These are phyloP conservation scores for Archips crataeganus DNA, from an alignment of 2,888 invertebrate genomes.

Conservation along the genomic window DNA sequence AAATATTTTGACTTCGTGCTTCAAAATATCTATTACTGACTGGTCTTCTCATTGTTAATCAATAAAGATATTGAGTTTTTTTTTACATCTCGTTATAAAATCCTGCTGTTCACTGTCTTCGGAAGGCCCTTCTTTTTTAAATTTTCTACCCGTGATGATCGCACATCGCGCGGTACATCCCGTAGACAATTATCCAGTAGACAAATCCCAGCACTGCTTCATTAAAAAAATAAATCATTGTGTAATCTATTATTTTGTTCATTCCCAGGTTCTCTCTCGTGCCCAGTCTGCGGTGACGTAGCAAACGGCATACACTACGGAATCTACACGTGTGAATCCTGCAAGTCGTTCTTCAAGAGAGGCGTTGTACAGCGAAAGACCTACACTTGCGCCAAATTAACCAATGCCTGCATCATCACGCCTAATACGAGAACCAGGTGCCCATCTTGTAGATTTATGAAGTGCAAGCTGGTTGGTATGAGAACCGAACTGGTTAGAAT, in stretches of 20 bases:
- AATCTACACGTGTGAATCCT: slow-evolving; percentile 60
- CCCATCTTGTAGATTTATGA: slow-evolving; percentile 57
- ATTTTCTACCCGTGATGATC: too few relatives aligned
- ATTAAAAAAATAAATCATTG: background rate
- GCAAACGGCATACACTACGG: slow-evolving; percentile 63
- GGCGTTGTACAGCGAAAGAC: slow-evolving; percentile 47
- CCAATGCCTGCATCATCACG: slow-evolving; percentile 45
- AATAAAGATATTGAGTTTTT: background rate
- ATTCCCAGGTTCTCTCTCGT: slow-evolving; percentile 40
- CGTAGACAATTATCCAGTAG: too few relatives aligned
- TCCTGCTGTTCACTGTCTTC: too few relatives aligned
- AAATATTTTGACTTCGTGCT: too few relatives aligned
- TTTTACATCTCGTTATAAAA: background rate
- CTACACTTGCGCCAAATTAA: slow-evolving; percentile 44
- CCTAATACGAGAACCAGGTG: slow-evolving; percentile 47
- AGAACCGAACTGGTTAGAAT: slow-evolving; percentile 48
- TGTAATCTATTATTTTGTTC: background rate
- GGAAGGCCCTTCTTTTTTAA: too few relatives aligned
- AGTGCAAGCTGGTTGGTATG: slow-evolving; percentile 61
- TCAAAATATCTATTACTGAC: too few relatives aligned
- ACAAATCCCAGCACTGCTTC: background rate
- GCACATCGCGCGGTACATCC: too few relatives aligned
- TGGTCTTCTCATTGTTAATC: too few relatives aligned
- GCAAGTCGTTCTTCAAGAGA: slow-evolving; percentile 65
- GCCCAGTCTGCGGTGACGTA: slow-evolving; percentile 59